phyloP scores from a whole-genome alignment of 1,140 invertebrate genomes.

The Drosophila nikananu region DNA sequence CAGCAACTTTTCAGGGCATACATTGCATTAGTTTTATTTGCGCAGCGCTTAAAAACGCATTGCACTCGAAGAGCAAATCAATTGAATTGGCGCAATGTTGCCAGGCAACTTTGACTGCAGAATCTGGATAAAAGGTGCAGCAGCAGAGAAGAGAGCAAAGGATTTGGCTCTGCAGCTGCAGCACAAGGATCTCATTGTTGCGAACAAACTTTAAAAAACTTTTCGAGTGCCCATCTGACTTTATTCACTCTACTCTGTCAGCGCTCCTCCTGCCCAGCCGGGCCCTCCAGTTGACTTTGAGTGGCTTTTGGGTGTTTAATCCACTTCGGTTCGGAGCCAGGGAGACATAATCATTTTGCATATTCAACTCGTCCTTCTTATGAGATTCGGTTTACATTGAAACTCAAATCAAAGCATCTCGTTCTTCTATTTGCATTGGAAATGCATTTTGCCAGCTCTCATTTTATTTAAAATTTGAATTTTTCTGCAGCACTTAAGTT shows the following conservation, averaged over 20 bases:
- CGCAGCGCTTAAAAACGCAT: slow-evolving; percentile 64
- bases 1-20: slow-evolving; percentile 52
- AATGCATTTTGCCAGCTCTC: slow-evolving; percentile 22
- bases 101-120: slow-evolving; percentile 57
- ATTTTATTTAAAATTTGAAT: slow-evolving; percentile 17
- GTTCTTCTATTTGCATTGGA: slow-evolving; percentile 42
- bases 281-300: slow-evolving; percentile 60
- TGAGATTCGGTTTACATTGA: slow-evolving; percentile 33
- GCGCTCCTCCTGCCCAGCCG: neutral
- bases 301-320: slow-evolving; percentile 74
- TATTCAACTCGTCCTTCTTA: slow-evolving; percentile 52
- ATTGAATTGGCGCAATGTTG: slow-evolving; percentile 72
- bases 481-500: slow-evolving; percentile 37
- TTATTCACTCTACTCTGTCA: slow-evolving; percentile 33
- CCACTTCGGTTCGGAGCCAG: slow-evolving; percentile 43
- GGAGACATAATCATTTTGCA: slow-evolving; percentile 60
- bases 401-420: slow-evolving; percentile 51
- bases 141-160: slow-evolving; percentile 18
- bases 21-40: slow-evolving; percentile 75
- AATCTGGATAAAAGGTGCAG: slow-evolving; percentile 56
- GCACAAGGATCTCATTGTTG: slow-evolving; percentile 59
- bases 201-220: slow-evolving; percentile 64
- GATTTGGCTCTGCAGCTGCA: slow-evolving; percentile 12
- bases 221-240: slow-evolving; percentile 61
- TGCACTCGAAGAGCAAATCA: slow-evolving; percentile 65